Conservation (phyloP, 2,113 vertebrate species). For the chimpanzee (Pan troglodytes) region NHGRI_mPanTro3-v2.1_pri NC_072411.2:94501001-94501500, state of each 20-base stretch:
- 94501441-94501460: not conserved
- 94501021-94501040: slow-evolving; percentile 64
- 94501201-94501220: not conserved
- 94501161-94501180: not conserved
- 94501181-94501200: not conserved
- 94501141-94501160: not conserved
- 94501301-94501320: not conserved
- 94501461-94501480: not conserved
- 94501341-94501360: not conserved
- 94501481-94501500: not conserved
- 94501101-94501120: slow-evolving; percentile 68
- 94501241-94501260: not conserved
- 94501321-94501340: not conserved
- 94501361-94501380: not conserved
- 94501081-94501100: slow-evolving; percentile 57
- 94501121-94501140: slow-evolving; percentile 32
- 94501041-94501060: slow-evolving; percentile 74
- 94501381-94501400: not conserved
- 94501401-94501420: not conserved
- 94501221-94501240: not conserved
- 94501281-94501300: not conserved
- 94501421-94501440: not conserved
- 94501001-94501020: slow-evolving; percentile 56
- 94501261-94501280: not conserved
- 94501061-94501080: slow-evolving; percentile 63